Evolutionary conservation across 2,888 invertebrate genomes (phyloP).

Genomic region (Xestobium rufovillosum): DNA sequence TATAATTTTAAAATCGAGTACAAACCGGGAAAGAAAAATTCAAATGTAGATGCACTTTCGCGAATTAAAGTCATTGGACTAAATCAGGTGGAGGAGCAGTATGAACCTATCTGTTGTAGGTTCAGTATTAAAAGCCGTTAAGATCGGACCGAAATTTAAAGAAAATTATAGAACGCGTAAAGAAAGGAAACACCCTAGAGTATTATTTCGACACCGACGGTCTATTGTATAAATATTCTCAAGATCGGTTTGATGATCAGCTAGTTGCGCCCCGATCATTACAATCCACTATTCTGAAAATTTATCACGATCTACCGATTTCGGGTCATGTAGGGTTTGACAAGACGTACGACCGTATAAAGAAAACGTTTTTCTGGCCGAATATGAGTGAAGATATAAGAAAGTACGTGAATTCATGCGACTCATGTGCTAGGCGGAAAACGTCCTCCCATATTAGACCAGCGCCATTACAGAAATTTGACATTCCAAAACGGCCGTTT

Average conservation of each 20-base stretch:
- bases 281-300: slow-evolving; percentile 5
- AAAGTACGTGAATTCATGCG: slow-evolving; percentile 18
- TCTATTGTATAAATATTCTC: background rate
- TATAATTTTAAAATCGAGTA: slow-evolving; percentile 18
- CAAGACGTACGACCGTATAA: slow-evolving; percentile 18
- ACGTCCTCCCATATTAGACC: slow-evolving; percentile 14
- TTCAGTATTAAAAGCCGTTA: background rate
- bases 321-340: slow-evolving; percentile 24
- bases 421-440: slow-evolving; percentile 20
- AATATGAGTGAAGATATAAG: slow-evolving; percentile 17
- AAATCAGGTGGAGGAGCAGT: background rate
- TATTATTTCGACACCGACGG: background rate
- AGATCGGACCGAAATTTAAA: background rate
- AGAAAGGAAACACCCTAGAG: background rate
- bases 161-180: background rate
- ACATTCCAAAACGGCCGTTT: slow-evolving; percentile 20
- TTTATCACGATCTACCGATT: slow-evolving; percentile 19
- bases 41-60: slow-evolving; percentile 19
- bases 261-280: background rate
- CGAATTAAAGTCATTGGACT: slow-evolving; percentile 13
- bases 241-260: background rate
- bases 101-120: slow-evolving; percentile 12
- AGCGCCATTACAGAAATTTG: slow-evolving; percentile 23
- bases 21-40: slow-evolving; percentile 18
- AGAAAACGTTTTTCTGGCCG: slow-evolving; percentile 18